Evolutionary conservation across 2,113 vertebrate species (phyloP), one percentile per base, ranked within the genome.

Genomic region (Microcebus jonahi): DNA sequence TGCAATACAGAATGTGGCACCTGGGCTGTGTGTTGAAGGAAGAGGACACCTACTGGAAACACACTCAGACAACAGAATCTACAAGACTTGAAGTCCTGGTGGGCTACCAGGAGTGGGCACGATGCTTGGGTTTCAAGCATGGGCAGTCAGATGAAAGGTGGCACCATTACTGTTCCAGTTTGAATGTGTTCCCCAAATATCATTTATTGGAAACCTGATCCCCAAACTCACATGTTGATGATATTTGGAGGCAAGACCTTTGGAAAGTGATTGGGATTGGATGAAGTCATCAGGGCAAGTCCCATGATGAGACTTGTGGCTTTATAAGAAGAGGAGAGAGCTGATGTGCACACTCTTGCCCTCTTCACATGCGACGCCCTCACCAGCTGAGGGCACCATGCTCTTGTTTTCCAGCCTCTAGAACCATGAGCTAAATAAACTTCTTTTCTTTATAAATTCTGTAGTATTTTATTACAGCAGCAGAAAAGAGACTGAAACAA

Each of bases 91-190:
- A 68, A 34, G 53, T 70, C n/a, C 8, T 9, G 1, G 12, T 5
- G 14, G 53, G 3, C 8, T 10, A 2, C 23, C 7, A 0, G 14
- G 15, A 36, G 5, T 8, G 29, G 50, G 8, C 25, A 1, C 2
- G 31, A 12, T 12, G 79, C 25, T 61, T 7, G 11, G 18, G 4
- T 36, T 70, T 85, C 65, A 59, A 18, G 34, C 6, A 6, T 20
- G 20, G 25, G 31, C 21, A 1, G 1, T 18, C 14, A 27, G 23
- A 20, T 14, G 73, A 57, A 36, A 81, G 42, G 42, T 21, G 31
- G 20, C 27, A 10, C 23, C 11, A 5, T 15, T 67, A 48, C 14
- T 31, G 27, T 15, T 48, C 42, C 48, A 14, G 73, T 76, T 76
- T 48, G 45, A 48, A 29, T 31, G 73, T 48, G 42, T 76, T 15